phyloP scores from a whole-genome alignment of 2,888 invertebrate genomes.

The Myathropa florea region DNA sequence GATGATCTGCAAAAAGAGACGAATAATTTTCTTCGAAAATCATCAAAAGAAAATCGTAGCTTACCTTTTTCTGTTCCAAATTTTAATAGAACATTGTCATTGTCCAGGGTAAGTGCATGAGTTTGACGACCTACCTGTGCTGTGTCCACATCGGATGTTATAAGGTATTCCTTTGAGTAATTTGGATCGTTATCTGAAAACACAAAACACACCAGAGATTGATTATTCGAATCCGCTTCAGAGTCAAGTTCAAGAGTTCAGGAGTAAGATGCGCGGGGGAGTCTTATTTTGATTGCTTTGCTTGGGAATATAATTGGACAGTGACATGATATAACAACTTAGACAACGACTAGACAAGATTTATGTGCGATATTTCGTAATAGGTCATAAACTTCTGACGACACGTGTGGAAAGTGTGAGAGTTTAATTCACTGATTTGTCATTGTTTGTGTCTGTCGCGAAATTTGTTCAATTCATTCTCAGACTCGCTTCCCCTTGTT shows the following conservation, averaged over 20 bases:
- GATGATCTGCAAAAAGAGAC: slow-evolving; percentile 74
- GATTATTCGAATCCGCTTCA: background rate
- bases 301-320: background rate
- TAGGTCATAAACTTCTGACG: too few relatives aligned
- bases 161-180: slow-evolving; percentile 78
- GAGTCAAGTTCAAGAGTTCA: background rate
- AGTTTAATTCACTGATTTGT: background rate
- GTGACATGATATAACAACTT: background rate
- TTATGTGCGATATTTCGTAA: background rate
- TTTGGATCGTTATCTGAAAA: slow-evolving; percentile 75
- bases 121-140: slow-evolving; percentile 78
- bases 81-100: slow-evolving; percentile 78
- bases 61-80: slow-evolving; percentile 78
- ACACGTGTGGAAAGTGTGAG: background rate
- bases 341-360: background rate
- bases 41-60: too few relatives aligned
- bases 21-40: background rate
- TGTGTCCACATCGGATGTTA: slow-evolving; percentile 78
- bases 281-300: background rate
- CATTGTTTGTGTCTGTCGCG: background rate
- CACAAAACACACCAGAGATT: slow-evolving; percentile 18
- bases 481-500: too few relatives aligned
- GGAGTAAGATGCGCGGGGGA: background rate
- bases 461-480: too few relatives aligned
- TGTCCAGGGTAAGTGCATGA: slow-evolving; percentile 78